Evolutionary conservation across 2,888 invertebrate species (phyloP).

Genomic region (Heliconius ismenius): DNA sequence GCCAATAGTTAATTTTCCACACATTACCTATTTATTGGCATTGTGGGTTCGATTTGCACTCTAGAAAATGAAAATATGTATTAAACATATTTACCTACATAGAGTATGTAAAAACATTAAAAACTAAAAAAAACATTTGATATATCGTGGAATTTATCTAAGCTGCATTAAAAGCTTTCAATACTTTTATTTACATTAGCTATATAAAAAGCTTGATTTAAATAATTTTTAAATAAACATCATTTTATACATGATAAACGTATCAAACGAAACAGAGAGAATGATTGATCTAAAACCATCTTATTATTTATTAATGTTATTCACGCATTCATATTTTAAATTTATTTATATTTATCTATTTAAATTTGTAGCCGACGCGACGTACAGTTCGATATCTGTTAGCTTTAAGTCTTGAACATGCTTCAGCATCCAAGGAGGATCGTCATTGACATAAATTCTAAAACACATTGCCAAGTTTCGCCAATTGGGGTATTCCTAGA

Average conservation of each 20-base stretch:
- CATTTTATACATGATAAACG: not conserved
- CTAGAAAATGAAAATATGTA: not conserved
- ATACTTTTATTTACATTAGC: not conserved
- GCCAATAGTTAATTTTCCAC: too few relatives aligned
- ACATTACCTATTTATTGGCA: too few relatives aligned
- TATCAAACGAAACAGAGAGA: not conserved
- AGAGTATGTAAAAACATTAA: too few relatives aligned
- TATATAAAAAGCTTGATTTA: not conserved
- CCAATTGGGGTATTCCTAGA: constrained; percentile 53
- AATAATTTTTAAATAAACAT: not conserved
- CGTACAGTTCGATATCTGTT: constrained; percentile 33
- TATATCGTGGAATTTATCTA: not conserved
- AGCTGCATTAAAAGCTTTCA: not conserved
- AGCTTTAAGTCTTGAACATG: constrained; percentile 18
- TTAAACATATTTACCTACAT: too few relatives aligned
- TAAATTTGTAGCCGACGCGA: not conserved
- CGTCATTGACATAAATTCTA: constrained; percentile 55
- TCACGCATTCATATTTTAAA: not conserved
- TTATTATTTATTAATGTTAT: not conserved
- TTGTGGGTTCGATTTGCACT: not conserved
- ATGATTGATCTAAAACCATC: not conserved
- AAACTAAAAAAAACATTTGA: too few relatives aligned
- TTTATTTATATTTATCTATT: not conserved
- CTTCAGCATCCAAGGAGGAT: constrained; percentile 22
- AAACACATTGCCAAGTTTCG: constrained; percentile 50